Base-by-base conservation (phyloP, 2,113 vertebrate genomes). In the Hucho hucho region DNA sequence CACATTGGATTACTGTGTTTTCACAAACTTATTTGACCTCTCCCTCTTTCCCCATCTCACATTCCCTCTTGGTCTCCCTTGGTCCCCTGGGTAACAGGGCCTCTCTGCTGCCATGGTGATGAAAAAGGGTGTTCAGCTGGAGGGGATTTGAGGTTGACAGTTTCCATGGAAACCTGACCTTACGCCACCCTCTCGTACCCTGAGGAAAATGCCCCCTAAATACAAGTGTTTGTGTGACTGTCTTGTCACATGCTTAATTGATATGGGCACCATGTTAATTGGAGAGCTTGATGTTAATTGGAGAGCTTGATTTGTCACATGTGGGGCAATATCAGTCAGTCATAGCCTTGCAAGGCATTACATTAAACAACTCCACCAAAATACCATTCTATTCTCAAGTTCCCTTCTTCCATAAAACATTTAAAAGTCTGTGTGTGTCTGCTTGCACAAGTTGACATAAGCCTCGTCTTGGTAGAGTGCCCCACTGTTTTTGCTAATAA, bases 1-100 rank as follows among this genome's bases (percentile, higher is more conserved):
- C 89, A 87, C 89, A 92, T 90, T 89, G 89, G 79, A 89, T 90
- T 92, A 88, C 90, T 76, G 80, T 85, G 85, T 90, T 90, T 90
- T 87, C 84, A 85, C 88, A 73, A 89, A 92, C 89, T 90, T 79
- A 85, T 89, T 90, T 89, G 90, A 81, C 86, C 87, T 91, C 83
- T 87, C 79, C 75, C 82, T 83, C 84, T 78, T 84, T 72, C 70
- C 56, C 81, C 64, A 63, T 83, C 90, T 92, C 88, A 83, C 90
- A 91, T 92, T 91, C 90, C 79, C 84, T 84, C 80, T 78, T 68
- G 63, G 81, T 70, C 80, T 85, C 75, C 88, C 75, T 64, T 22
- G 56, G 74, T 90, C 89, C 86, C 90, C 89, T 0, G 82, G 89
- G 91, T 83, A 84, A 90, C 87, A 79, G 47, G 87, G 89, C 86